These are phyloP conservation scores for Leiothrix lutea DNA, from an alignment of 2,113 vertebrate genomes.

Conservation along the genomic window DNA sequence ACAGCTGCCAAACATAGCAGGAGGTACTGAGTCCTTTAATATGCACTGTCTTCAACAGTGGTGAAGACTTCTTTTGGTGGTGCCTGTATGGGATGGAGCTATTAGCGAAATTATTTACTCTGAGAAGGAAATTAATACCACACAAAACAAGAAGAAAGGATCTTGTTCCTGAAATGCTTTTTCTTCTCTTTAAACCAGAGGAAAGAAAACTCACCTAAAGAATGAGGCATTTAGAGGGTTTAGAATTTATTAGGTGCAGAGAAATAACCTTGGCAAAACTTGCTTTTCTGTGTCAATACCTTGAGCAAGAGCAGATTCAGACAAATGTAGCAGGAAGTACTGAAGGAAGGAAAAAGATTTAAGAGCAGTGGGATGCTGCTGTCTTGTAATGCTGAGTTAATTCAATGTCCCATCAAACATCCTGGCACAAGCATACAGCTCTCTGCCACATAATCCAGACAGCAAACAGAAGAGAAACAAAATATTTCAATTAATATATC, in stretches of 20 bases:
- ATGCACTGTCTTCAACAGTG: not conserved
- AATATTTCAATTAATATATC: not conserved
- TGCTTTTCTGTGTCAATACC: constrained; percentile 18
- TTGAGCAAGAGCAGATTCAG: not conserved
- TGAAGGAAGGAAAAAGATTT: not conserved
- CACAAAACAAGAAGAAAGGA: not conserved
- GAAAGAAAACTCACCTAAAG: not conserved
- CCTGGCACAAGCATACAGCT: not conserved
- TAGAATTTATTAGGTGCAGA: constrained; percentile 1
- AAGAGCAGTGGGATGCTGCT: not conserved
- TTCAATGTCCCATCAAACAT: not conserved
- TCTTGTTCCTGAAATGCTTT: not conserved
- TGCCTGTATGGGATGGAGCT: not conserved
- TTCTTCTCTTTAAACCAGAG: not conserved
- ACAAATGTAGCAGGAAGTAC: not conserved
- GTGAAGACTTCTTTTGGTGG: not conserved
- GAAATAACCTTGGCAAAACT: constrained; percentile 40
- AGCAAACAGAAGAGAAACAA: not conserved
- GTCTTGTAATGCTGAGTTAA: constrained; percentile 7
- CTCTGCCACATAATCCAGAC: not conserved
- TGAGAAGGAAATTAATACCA: not conserved
- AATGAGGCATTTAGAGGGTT: not conserved
- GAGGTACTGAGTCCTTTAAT: not conserved
- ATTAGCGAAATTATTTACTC: not conserved
- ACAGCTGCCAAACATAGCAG: not conserved